Base-by-base conservation (phyloP, 2,888 invertebrate genomes). In the Trichogramma dendrolimi region DNA sequence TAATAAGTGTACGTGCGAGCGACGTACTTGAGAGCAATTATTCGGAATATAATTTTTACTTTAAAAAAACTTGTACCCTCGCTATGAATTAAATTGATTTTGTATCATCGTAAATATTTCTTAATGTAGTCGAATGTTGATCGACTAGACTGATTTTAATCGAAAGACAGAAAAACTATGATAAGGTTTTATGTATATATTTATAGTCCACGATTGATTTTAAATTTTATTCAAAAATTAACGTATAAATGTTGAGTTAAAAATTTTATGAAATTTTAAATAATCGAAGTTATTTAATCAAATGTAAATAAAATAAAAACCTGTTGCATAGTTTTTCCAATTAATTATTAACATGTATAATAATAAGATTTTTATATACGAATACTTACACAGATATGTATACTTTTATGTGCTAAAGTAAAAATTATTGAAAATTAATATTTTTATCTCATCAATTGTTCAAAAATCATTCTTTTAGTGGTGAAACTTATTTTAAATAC, bases 351-450 rank as follows among this genome's bases (percentile, higher is more conserved):
- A 27, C 27, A 27, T 27, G 27, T 27, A 27, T 27, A 27, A 27
- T 27, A 27, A 27, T 27, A 27, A 27, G 27, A 27, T 27, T 27
- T 27, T 27, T 27, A 27, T 27, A 27, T 27, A 27, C 27, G 27
- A 27, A 27, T 27, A 42, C 51, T 55, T 40, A 44, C 58, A 55
- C 55, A 51, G 39, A 27, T n/a, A 38, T 55, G 8, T 8, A 53
- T 44, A 38, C 14, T 55, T 60, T 4, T 42, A 43, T 42, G 6
- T 46, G 46, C 4, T 46, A 39, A 10, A n/a, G 27, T 42, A 56
- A 49, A 56, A 71, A 69, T 71, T 69, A 69, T 71, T 71, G 65
- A 74, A 76, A 75, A 75, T 73, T 73, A 74, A 72, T 71, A 65
- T 27, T 67, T 68, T 71, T 73, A 65, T 67, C 67, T 67, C 65